Conservation (phyloP, 1,140 invertebrate genomes). For the Atta cephalotes region DNA sequence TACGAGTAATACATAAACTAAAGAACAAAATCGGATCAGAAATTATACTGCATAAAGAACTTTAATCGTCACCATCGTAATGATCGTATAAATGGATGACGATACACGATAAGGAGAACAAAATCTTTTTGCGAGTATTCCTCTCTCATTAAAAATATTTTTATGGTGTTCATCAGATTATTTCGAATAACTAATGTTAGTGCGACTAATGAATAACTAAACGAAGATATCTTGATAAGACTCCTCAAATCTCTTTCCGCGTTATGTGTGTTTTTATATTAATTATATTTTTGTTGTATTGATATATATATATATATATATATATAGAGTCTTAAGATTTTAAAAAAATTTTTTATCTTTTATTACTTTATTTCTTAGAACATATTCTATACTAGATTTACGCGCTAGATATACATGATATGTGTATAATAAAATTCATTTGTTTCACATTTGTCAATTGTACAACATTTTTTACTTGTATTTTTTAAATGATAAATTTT, state of each 20-base stretch:
- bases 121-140: background rate
- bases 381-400: background rate
- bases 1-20: background rate
- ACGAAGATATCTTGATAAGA: slow-evolving; percentile 19
- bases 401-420: background rate
- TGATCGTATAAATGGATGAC: background rate
- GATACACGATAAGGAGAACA: slow-evolving; percentile 11
- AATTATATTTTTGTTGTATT: background rate
- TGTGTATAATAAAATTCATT: background rate
- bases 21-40: background rate
- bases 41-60: slow-evolving; percentile 16
- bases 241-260: background rate
- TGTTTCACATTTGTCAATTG: background rate
- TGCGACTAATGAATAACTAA: slow-evolving; percentile 4
- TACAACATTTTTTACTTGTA: background rate
- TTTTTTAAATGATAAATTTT: background rate
- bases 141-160: background rate
- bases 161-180: background rate
- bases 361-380: background rate
- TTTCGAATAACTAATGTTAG: background rate
- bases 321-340: background rate
- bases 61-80: slow-evolving; percentile 23
- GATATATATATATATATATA: too few relatives aligned
- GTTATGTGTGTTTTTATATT: background rate
- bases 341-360: background rate